Base-by-base conservation (phyloP, 2,888 invertebrate species). In the Cybosia mesomella region DNA sequence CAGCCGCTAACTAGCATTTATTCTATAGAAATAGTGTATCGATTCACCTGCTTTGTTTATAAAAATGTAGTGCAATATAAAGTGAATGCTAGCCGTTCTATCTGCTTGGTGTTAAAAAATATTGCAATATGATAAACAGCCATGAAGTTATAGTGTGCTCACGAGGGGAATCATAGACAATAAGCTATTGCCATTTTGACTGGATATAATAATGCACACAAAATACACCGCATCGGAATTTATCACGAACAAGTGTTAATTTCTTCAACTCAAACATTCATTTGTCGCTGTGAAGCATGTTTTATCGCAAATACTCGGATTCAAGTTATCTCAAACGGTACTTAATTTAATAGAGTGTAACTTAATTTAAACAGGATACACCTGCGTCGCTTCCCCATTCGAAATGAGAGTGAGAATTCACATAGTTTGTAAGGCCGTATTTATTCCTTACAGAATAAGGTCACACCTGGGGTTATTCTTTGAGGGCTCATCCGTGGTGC, bases 261-360 rank as follows among this genome's bases (percentile, higher is more conserved):
- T 49, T 49, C n/a, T 49, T 49, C 49, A n/a, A 49, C 49, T 49
- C 2, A 49, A 49, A 49, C n/a, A 49, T 49, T 49, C 49, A 49
- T 49, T 59, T 36, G 24, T 66, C 22, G 36, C 60, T 28, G 28
- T n/a, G n/a, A n/a, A n/a, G n/a, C n/a, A n/a, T n/a, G n/a, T 28
- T 28, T 28, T 28, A 5, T 66, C 22, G 36, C 60, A 65, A 49
- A 58, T 22, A 22, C 22, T 53, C n/a, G 15, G 10, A 34, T 32
- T 59, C 28, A 28, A 10, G 62, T 49, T 57, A 28, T 66, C 66
- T 64, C 24, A 63, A 72, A 54, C n/a, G 59, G 57, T 59, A 68
- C 62, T 66, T 71, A 71, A 74, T 74, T 68, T 67, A 32, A 24
- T 60, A 58, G 63, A 74, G 67, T 68, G 67, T 28, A 58, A 54